Conservation (phyloP, 2,888 invertebrate species). For the Cremastinae sp. region DNA sequence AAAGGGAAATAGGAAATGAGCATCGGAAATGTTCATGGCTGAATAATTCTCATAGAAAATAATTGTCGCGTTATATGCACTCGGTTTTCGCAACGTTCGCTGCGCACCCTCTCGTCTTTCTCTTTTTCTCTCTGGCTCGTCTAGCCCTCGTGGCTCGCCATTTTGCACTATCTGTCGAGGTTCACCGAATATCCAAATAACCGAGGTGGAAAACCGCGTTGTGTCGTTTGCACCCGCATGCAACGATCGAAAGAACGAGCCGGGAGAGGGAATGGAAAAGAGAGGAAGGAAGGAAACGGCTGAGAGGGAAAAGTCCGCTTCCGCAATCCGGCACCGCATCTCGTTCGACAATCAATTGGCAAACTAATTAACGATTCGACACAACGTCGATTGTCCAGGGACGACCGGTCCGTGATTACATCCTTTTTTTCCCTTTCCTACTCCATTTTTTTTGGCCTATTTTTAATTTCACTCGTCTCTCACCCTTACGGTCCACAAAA, state of each 20-base stretch:
- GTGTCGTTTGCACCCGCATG: conserved; percentile 52
- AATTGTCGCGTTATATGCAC: conserved; percentile 19
- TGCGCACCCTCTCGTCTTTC: not conserved
- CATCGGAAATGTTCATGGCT: not conserved
- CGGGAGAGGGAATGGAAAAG: conserved; percentile 1
- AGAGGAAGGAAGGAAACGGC: conserved; percentile 8
- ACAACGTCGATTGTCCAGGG: not conserved
- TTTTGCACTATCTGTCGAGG: conserved; percentile 32
- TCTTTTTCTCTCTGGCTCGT: conserved; percentile 2
- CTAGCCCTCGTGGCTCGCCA: not conserved
- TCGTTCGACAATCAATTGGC: conserved; percentile 68
- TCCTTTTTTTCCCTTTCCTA: conserved; percentile 27
- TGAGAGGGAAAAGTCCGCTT: conserved; percentile 35
- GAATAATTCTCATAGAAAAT: conserved; percentile 28
- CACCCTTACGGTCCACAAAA: conserved; percentile 11
- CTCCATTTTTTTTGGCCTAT: conserved; percentile 10
- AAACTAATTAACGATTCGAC: conserved; percentile 69
- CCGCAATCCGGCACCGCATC: conserved; percentile 44
- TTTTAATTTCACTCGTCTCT: conserved; percentile 19
- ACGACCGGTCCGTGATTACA: not conserved
- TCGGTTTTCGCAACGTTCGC: not conserved
- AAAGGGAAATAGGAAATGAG: conserved; percentile 10
- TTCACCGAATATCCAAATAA: conserved; percentile 54
- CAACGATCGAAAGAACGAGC: conserved; percentile 21
- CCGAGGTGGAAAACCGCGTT: conserved; percentile 52